phyloP scores from a whole-genome alignment of 92 coral and sea anemone species.

The Paramuricea clavata region DNA sequence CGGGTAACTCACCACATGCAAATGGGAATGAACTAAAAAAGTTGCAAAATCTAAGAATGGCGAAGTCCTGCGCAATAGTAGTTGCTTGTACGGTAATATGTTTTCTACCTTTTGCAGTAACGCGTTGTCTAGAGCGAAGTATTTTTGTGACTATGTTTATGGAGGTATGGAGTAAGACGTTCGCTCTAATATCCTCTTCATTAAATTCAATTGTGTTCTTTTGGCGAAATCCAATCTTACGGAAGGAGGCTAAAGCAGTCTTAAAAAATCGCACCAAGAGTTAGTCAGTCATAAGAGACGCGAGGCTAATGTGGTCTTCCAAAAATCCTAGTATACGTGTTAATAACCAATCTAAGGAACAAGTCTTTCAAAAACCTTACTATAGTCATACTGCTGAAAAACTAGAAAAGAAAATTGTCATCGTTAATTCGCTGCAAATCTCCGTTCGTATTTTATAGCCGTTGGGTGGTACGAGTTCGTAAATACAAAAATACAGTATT shows the following conservation, averaged over 20 bases:
- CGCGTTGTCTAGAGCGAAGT: neutral
- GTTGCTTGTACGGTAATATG: slow-evolving; percentile 21
- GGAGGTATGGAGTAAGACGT: neutral
- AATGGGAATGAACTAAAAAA: neutral
- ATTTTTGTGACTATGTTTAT: neutral
- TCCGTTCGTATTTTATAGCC: too few relatives aligned
- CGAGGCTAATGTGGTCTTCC: too few relatives aligned
- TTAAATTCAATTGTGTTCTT: slow-evolving; percentile 13
- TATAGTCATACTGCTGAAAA: too few relatives aligned
- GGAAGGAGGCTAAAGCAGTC: slow-evolving; percentile 5
- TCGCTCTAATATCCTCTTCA: neutral
- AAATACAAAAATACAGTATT: too few relatives aligned
- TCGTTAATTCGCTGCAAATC: too few relatives aligned
- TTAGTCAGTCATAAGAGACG: neutral
- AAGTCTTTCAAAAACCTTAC: too few relatives aligned
- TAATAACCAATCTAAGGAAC: too few relatives aligned
- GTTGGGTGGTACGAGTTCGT: too few relatives aligned
- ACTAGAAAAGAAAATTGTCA: too few relatives aligned
- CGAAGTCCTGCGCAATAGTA: slow-evolving; percentile 1
- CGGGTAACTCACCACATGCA: neutral
- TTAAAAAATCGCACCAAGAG: too few relatives aligned
- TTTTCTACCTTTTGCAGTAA: neutral
- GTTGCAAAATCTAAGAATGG: neutral
- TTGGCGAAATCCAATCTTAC: slow-evolving; percentile 7
- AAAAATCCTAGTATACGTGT: too few relatives aligned